Percentiles rank a stretch among this genome's conserved stretches.
Evolutionary conservation across 2,797 vertebrate species (phyloP).

Genomic region (Allobates femoralis): DNA sequence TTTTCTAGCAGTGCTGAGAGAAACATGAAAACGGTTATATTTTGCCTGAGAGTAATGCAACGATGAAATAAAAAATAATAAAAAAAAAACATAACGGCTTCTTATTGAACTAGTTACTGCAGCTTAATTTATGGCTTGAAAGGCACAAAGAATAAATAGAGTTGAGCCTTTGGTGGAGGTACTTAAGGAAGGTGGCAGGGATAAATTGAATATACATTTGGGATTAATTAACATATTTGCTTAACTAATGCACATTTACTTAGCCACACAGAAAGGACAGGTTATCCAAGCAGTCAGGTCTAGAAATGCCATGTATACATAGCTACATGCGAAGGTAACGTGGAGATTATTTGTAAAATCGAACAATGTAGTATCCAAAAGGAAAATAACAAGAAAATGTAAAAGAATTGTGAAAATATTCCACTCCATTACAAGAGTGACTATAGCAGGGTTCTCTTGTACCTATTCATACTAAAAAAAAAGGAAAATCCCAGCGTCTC

Average conservation of each 20-base stretch:
- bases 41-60: conserved; percentile 36
- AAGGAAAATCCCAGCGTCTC: no score
- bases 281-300: conserved; percentile 31
- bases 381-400: not conserved
- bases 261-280: conserved; percentile 49
- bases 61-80: conserved; percentile 20
- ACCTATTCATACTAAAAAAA: no score
- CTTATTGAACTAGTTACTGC: not conserved
- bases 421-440: not conserved
- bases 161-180: conserved; percentile 32
- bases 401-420: not conserved
- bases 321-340: not conserved
- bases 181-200: conserved; percentile 51
- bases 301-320: conserved; percentile 9
- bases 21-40: conserved; percentile 41
- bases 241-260: conserved; percentile 57
- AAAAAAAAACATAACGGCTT: conserved; percentile 4
- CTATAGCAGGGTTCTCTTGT: not conserved
- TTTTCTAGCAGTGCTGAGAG: conserved; percentile 45
- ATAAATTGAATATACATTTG: conserved; percentile 54
- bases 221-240: conserved; percentile 58
- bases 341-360: conserved; percentile 1
- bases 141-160: conserved; percentile 31
- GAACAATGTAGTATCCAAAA: not conserved
- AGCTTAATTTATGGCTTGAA: conserved; percentile 20